Base-by-base conservation (phyloP, 2,113 vertebrate genomes). In the Eulacestoma nigropectus region DNA sequence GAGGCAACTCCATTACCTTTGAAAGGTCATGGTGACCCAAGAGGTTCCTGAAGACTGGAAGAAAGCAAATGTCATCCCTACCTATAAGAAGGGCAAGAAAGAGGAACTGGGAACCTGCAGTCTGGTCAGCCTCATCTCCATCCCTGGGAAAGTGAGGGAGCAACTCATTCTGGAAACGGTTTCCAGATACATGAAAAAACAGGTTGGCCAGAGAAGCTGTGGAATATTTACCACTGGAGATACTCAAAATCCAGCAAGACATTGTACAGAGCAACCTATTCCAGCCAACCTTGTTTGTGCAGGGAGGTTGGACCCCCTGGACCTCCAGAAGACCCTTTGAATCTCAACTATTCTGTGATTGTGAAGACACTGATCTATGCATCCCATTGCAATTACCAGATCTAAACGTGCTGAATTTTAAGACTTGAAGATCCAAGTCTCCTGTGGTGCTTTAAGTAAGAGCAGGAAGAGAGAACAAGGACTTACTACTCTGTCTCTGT, bases 401-500 rank as follows among this genome's bases (percentile, higher is more conserved):
- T 12, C 50, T 86, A 59, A 26, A 27, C 4, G 5, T 25, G 33
- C 37, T 70, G 46, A 46, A 76, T 76, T 87, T 78, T 84, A 81
- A 79, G 44, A 33, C 25, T n/a, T 30, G 27, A 80, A 85, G 63
- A 83, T 53, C 16, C 39, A 62, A 59, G 76, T 15, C 44, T 89
- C 62, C 41, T 59, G 11, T 9, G 10, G 49, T 21, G 27, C 19
- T 87, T 91, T 82, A 91, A 72, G 13, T 55, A 89, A 74, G 53
- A 91, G 37, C 32, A 89, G 21, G 33, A 89, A 94, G 13, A 90
- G 33, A 84, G 18, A 83, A 65, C 29, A 75, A 33, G 74, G 42
- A 97, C 98, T 98, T 97, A 99, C 99, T 97, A 99, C 97, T 98
- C 98, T 98, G 87, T 99, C 99, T 84, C 99, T 97, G 97, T 99